Evolutionary conservation across 2,797 vertebrate genomes (phyloP).

Genomic region (Podarcis siculus): DNA sequence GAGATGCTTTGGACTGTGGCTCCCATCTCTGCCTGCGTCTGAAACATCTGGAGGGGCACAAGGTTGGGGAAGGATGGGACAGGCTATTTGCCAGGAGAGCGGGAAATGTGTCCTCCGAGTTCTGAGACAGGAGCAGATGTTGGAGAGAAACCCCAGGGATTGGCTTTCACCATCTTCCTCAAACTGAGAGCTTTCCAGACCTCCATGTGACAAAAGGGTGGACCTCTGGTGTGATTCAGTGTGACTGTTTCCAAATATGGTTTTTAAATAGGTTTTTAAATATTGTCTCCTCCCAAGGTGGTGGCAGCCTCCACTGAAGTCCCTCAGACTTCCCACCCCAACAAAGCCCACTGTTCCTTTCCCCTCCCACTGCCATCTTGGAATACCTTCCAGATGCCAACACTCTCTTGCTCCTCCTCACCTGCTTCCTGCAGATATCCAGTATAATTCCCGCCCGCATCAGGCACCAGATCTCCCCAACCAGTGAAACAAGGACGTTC

Average conservation of each 20-base stretch:
- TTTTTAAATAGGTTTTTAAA: no score
- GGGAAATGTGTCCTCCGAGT: background rate
- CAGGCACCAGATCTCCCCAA: constrained; percentile 90
- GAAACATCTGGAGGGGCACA: no score
- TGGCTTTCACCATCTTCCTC: no score
- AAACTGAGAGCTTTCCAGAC: background rate
- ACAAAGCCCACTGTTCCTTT: no score
- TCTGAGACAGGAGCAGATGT: background rate
- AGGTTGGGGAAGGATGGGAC: no score
- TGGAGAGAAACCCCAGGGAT: background rate
- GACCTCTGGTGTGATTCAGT: background rate
- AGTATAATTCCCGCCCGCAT: constrained; percentile 78
- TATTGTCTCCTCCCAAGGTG: background rate
- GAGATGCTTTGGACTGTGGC: no score
- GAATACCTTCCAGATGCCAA: rapidly evolving
- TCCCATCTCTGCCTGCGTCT: no score
- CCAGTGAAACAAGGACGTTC: constrained; percentile 86
- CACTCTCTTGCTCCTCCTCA: constrained; percentile 53
- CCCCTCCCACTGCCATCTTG: background rate
- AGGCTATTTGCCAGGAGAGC: no score
- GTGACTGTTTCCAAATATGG: no score
- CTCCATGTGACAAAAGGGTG: background rate
- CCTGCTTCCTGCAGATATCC: constrained; percentile 79
- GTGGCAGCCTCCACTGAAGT: background rate
- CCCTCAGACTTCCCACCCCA: no score